Conservation (phyloP, 1,140 invertebrate species). For the Anthonomus grandis region DNA sequence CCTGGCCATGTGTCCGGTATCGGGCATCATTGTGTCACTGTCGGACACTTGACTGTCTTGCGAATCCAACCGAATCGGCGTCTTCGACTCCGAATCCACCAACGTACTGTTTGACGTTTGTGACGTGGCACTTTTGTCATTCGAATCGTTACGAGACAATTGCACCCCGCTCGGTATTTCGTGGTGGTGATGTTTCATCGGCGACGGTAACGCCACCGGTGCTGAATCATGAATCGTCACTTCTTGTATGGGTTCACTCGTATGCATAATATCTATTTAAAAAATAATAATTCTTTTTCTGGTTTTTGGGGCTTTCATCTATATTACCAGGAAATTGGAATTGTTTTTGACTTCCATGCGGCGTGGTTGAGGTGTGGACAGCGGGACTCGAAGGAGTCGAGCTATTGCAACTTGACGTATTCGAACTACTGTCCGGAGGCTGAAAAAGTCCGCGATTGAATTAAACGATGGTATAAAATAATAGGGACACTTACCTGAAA, state of each 20-base stretch:
- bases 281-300: no score
- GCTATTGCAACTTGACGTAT: conserved; percentile 93
- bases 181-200: conserved; percentile 26
- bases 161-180: conserved; percentile 64
- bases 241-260: conserved; percentile 43
- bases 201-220: conserved; percentile 43
- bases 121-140: conserved; percentile 83
- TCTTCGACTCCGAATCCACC: conserved; percentile 82
- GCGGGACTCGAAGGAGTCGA: conserved; percentile 94
- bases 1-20: conserved; percentile 57
- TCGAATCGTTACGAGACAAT: conserved; percentile 76
- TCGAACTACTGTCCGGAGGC: conserved; percentile 84
- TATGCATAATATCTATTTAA: conserved; percentile 19
- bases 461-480: background rate
- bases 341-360: conserved; percentile 52
- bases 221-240: conserved; percentile 59
- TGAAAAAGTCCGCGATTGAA: conserved; percentile 29
- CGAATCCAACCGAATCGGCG: conserved; percentile 77
- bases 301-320: no score
- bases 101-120: conserved; percentile 63
- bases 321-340: conserved; percentile 87
- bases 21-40: conserved; percentile 45
- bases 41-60: conserved; percentile 82
- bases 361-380: conserved; percentile 60
- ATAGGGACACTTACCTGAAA: conserved; percentile 54